Percentiles rank a stretch among this genome's conserved stretches.
Conservation (phyloP, 2,113 vertebrate species). For the Engraulis encrasicolus region DNA sequence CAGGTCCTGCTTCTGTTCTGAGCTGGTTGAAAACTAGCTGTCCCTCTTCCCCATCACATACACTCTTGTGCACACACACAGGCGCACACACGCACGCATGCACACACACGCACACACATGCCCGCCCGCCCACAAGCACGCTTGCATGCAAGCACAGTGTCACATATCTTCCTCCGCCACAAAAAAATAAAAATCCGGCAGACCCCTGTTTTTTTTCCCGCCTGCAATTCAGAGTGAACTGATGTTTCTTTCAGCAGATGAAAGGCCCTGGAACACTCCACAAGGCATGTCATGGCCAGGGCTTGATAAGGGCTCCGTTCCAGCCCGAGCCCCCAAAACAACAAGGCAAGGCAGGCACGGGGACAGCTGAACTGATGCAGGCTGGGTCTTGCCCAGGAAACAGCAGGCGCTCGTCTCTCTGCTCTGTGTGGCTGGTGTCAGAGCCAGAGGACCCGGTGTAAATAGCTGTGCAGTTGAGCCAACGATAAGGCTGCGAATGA, state of each 20-base stretch:
- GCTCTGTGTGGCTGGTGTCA: background rate
- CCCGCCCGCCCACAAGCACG: background rate
- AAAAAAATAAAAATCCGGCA: background rate
- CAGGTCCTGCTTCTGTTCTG: slow-evolving; percentile 8
- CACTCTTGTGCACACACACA: background rate
- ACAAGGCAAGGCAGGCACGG: background rate
- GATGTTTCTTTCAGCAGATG: slow-evolving; percentile 1
- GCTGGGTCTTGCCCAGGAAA: background rate
- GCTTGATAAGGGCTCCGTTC: background rate
- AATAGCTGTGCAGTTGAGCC: slow-evolving; percentile 43
- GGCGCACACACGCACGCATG: background rate
- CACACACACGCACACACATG: background rate
- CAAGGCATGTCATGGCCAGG: background rate
- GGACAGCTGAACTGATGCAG: background rate
- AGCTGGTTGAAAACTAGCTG: background rate
- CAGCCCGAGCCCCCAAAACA: background rate
- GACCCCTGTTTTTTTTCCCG: background rate
- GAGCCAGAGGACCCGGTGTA: slow-evolving; percentile 37
- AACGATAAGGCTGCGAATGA: slow-evolving; percentile 31
- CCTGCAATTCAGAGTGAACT: background rate
- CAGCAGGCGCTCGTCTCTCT: too few species aligned
- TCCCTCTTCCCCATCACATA: background rate
- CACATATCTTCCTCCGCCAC: background rate
- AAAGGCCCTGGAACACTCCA: background rate
- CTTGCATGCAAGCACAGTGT: background rate